Conservation (phyloP, 2,888 invertebrate genomes). For the Harpalus rubripes region DNA sequence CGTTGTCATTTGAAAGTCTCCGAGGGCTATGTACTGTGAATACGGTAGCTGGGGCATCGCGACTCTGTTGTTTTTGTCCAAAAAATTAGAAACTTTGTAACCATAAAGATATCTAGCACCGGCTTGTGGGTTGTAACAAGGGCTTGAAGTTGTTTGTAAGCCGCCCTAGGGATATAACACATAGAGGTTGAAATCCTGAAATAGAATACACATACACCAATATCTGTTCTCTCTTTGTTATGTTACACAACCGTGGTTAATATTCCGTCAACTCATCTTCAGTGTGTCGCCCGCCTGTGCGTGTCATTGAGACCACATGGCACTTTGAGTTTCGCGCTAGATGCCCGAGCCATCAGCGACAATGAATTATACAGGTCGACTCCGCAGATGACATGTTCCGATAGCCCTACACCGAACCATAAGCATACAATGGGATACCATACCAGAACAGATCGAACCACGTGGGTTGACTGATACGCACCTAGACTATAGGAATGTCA, state of each 20-base stretch:
- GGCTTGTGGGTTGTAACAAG: no score
- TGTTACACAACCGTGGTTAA: not conserved
- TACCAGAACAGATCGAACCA: not conserved
- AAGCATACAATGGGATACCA: slow-evolving; percentile 45
- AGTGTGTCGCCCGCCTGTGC: slow-evolving; percentile 4
- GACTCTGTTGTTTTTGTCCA: no score
- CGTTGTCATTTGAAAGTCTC: no score
- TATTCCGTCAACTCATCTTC: slow-evolving; percentile 43
- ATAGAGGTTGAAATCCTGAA: no score
- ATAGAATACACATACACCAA: no score
- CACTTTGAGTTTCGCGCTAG: slow-evolving; percentile 56
- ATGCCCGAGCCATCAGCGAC: slow-evolving; percentile 48
- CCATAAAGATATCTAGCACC: no score
- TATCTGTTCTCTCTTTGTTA: no score
- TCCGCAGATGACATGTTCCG: slow-evolving; percentile 63
- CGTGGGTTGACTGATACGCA: slow-evolving; percentile 25
- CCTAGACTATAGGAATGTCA: slow-evolving; percentile 19
- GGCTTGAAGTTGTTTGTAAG: no score
- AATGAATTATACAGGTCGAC: slow-evolving; percentile 60
- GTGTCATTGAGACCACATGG: slow-evolving; percentile 50
- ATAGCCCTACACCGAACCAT: slow-evolving; percentile 50
- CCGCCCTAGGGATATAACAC: no score
- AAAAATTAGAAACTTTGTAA: no score
- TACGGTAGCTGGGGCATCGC: no score
- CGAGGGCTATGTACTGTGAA: no score